These are phyloP conservation scores for Zophobas morio DNA, from an alignment of 1,140 invertebrate genomes.

Conservation along the genomic window DNA sequence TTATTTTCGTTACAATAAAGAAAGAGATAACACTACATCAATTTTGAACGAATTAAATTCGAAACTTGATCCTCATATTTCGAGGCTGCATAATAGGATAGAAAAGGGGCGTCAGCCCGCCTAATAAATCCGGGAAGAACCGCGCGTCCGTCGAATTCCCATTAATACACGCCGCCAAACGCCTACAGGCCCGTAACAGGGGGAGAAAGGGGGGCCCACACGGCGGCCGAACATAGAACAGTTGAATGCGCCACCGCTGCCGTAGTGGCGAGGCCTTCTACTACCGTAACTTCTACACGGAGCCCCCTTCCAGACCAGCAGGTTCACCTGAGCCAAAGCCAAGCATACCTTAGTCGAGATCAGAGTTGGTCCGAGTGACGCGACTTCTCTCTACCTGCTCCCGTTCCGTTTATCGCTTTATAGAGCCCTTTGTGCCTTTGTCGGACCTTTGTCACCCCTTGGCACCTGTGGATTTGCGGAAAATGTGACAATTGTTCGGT, in stretches of 20 bases:
- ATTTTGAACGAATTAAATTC: too few species aligned
- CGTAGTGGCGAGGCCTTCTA: constrained; percentile 58
- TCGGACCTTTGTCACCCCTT: constrained; percentile 3
- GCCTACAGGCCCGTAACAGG: constrained; percentile 45
- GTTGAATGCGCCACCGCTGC: constrained; percentile 65
- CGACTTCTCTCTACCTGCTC: constrained; percentile 27
- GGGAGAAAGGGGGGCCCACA: constrained; percentile 47
- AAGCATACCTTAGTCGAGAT: constrained; percentile 28
- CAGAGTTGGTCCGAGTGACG: constrained; percentile 42
- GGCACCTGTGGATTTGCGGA: constrained; percentile 14
- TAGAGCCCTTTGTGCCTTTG: constrained; percentile 9
- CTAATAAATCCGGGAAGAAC: constrained; percentile 22
- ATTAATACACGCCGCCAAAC: constrained; percentile 20
- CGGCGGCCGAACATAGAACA: constrained; percentile 63
- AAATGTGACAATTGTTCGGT: constrained; percentile 49
- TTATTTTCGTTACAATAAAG: too few species aligned
- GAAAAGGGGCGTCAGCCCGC: constrained; percentile 31
- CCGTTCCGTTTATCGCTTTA: constrained; percentile 39
- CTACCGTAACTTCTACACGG: constrained; percentile 48
- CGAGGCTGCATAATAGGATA: constrained; percentile 4
- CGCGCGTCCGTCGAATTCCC: constrained; percentile 24
- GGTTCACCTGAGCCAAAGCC: constrained; percentile 31
- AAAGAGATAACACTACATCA: too few species aligned
- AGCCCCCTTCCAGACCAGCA: constrained; percentile 34
- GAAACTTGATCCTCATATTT: too few species aligned